Conservation (phyloP, 1,140 invertebrate genomes). For the Paralvinella palmiformis region DNA sequence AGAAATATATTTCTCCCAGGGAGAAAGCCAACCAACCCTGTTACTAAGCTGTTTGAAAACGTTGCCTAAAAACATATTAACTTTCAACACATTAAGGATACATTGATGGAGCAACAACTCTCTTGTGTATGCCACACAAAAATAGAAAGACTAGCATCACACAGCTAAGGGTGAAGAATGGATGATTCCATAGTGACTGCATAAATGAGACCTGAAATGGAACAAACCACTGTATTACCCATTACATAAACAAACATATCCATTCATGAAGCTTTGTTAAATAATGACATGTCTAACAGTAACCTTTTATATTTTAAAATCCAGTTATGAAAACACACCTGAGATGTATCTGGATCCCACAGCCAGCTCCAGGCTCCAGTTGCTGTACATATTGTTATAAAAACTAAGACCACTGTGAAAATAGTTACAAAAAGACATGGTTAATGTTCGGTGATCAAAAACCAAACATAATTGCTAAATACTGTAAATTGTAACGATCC, state of each 20-base stretch:
- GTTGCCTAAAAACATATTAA: neutral
- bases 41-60: neutral
- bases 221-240: conserved; percentile 15
- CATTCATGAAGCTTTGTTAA: neutral
- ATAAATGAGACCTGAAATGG: conserved; percentile 65
- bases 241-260: neutral
- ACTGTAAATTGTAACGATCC: neutral
- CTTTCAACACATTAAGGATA: conserved; percentile 47
- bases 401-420: conserved; percentile 72
- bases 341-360: conserved; percentile 79
- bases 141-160: conserved; percentile 81
- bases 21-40: neutral
- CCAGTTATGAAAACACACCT: conserved; percentile 50
- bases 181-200: conserved; percentile 88
- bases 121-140: conserved; percentile 84
- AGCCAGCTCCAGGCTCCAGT: conserved; percentile 92
- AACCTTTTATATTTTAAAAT: neutral
- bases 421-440: neutral
- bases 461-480: neutral
- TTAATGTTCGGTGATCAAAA: neutral
- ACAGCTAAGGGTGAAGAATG: conserved; percentile 90
- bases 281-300: neutral
- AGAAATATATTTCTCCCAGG: too few relatives aligned
- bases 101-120: conserved; percentile 92
- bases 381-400: conserved; percentile 80